Evolutionary conservation across 2,888 invertebrate genomes (phyloP).

Genomic region (Apomyelois bistriatella): DNA sequence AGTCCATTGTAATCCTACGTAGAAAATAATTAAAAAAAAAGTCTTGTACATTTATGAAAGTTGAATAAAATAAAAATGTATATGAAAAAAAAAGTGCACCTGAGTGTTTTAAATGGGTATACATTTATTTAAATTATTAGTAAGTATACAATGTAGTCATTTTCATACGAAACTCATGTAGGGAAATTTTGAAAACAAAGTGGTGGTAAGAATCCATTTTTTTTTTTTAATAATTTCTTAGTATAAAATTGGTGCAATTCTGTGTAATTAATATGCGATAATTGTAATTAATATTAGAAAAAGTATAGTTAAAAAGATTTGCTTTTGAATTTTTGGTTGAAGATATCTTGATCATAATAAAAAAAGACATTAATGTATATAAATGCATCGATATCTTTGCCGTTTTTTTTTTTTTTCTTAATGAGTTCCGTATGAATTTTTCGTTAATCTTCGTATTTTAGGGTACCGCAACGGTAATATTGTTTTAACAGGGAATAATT

Average conservation of each 20-base stretch:
- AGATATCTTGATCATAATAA: not conserved
- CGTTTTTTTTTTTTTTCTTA: not conserved
- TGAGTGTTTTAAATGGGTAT: conserved; percentile 21
- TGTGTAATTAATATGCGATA: not conserved
- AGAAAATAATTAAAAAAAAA: conserved; percentile 21
- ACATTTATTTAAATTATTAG: conserved; percentile 15
- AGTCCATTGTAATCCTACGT: conserved; percentile 21
- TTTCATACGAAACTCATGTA: conserved; percentile 8
- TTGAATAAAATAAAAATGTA: conserved; percentile 20
- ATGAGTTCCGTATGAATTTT: conserved; percentile 6
- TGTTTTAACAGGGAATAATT: not conserved
- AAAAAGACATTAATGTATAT: not conserved
- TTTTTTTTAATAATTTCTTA: not conserved
- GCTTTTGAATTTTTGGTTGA: not conserved
- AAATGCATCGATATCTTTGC: not conserved
- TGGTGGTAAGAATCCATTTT: not conserved
- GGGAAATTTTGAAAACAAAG: not conserved
- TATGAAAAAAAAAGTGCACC: conserved; percentile 23
- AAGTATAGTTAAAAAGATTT: not conserved
- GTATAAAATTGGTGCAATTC: not conserved
- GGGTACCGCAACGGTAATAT: conserved; percentile 6
- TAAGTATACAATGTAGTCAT: not conserved
- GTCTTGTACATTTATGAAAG: conserved; percentile 22
- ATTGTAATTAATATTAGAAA: not conserved
- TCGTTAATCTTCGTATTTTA: not conserved